Conservation (phyloP, 2,113 vertebrate genomes). For the Zootoca vivipara region DNA sequence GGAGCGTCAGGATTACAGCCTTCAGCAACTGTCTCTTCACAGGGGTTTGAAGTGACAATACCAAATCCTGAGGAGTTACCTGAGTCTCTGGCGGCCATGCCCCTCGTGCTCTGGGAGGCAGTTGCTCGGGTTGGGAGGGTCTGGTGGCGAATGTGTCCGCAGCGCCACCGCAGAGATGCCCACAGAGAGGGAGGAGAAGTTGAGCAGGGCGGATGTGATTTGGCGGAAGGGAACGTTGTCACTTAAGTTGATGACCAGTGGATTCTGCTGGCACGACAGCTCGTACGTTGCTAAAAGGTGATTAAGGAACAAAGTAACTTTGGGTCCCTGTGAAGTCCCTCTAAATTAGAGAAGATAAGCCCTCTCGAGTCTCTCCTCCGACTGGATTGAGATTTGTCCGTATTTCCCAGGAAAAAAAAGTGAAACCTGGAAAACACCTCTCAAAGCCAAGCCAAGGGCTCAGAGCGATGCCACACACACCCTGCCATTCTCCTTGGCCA, state of each 20-base stretch:
- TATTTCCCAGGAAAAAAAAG: background rate
- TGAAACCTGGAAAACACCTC: background rate
- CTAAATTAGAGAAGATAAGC: background rate
- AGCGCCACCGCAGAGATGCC: conserved; percentile 87
- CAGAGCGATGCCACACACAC: background rate
- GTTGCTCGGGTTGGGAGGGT: conserved; percentile 72
- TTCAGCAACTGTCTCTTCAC: background rate
- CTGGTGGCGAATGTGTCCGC: conserved; percentile 78
- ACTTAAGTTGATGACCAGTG: conserved; percentile 83
- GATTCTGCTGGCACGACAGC: conserved; percentile 88
- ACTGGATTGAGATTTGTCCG: background rate
- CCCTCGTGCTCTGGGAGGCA: conserved; percentile 80
- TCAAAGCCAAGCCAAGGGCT: background rate
- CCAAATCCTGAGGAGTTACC: conserved; percentile 55
- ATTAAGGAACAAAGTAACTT: background rate
- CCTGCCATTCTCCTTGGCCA: background rate
- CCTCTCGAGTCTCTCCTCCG: background rate
- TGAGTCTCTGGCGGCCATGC: conserved; percentile 73
- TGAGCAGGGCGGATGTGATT: conserved; percentile 79
- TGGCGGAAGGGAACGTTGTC: conserved; percentile 68
- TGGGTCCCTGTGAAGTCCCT: background rate
- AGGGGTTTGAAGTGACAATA: background rate
- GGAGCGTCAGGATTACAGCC: background rate
- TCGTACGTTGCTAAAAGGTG: conserved; percentile 78
- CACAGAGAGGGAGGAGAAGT: conserved; percentile 85